These are phyloP conservation scores for Malthinus seriepunctatus DNA, from an alignment of 2,888 invertebrate species.

Conservation along the genomic window DNA sequence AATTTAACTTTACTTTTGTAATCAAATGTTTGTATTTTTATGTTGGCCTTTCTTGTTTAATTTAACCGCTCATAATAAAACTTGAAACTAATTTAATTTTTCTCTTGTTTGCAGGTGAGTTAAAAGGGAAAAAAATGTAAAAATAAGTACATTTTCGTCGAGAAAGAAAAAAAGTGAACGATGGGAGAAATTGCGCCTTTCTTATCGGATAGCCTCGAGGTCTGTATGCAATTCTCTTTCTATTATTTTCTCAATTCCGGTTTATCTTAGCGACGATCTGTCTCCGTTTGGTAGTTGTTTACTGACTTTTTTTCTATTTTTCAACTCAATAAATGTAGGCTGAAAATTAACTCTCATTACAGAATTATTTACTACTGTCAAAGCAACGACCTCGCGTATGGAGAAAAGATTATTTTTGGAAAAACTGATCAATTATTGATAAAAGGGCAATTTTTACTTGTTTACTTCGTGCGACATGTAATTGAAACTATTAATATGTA, in stretches of 20 bases:
- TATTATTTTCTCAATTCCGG: constrained; percentile 20
- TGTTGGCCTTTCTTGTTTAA: constrained; percentile 6
- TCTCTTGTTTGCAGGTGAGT: constrained; percentile 9
- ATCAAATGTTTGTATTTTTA: constrained; percentile 1
- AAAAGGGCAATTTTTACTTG: not conserved
- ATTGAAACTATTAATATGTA: not conserved
- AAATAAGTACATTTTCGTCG: constrained; percentile 1
- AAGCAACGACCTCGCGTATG: not conserved
- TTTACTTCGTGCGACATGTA: not conserved
- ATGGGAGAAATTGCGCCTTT: constrained; percentile 10
- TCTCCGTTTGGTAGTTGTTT: constrained; percentile 18
- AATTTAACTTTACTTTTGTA: constrained; percentile 5
- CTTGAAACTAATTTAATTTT: constrained; percentile 1
- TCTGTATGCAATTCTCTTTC: constrained; percentile 23
- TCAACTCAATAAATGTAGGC: constrained; percentile 3
- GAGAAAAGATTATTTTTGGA: not conserved
- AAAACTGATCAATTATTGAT: constrained; percentile 1
- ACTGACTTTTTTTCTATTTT: constrained; percentile 9
- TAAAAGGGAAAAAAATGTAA: not conserved
- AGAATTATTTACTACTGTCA: not conserved
- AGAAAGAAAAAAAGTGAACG: constrained; percentile 3
- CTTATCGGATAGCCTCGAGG: constrained; percentile 17
- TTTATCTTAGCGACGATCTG: constrained; percentile 21
- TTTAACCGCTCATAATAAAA: constrained; percentile 5
- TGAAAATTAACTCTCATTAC: constrained; percentile 2